Conservation (phyloP, 2,797 vertebrate species). For the Mallotus villosus region DNA sequence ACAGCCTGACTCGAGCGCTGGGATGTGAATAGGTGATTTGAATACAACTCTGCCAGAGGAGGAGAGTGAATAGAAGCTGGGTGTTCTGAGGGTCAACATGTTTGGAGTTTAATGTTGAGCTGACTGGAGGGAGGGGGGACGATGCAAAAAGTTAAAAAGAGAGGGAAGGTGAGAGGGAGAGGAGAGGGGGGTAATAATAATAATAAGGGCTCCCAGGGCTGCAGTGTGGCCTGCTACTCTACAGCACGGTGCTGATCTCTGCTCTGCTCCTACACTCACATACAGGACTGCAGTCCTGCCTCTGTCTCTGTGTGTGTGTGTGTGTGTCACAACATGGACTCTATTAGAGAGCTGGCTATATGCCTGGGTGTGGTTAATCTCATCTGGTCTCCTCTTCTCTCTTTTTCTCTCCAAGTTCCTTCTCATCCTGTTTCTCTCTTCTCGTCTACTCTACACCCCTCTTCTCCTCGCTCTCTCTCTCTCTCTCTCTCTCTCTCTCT, state of each 20-base stretch:
- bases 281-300: background rate
- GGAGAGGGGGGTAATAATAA: slow-evolving; percentile 9
- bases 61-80: background rate
- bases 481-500: slow-evolving; percentile 7
- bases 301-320: background rate
- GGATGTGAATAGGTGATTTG: background rate
- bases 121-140: too few relatives aligned
- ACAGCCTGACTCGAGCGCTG: background rate
- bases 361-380: slow-evolving; percentile 9
- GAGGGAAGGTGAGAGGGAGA: slow-evolving; percentile 24
- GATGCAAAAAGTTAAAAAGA: slow-evolving; percentile 25
- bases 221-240: background rate
- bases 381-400: background rate
- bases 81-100: background rate
- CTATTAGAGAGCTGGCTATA: slow-evolving; percentile 13
- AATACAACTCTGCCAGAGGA: background rate
- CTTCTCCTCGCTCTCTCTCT: background rate
- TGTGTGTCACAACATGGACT: slow-evolving; percentile 8
- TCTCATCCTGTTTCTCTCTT: background rate
- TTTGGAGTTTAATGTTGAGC: too few relatives aligned
- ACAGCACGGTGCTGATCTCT: background rate
- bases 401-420: background rate
- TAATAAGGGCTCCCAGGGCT: too few relatives aligned
- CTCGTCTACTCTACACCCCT: slow-evolving; percentile 11
- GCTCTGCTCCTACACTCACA: background rate